Conservation (phyloP, 2,888 invertebrate genomes). For the Ophioninae sp. region DNA sequence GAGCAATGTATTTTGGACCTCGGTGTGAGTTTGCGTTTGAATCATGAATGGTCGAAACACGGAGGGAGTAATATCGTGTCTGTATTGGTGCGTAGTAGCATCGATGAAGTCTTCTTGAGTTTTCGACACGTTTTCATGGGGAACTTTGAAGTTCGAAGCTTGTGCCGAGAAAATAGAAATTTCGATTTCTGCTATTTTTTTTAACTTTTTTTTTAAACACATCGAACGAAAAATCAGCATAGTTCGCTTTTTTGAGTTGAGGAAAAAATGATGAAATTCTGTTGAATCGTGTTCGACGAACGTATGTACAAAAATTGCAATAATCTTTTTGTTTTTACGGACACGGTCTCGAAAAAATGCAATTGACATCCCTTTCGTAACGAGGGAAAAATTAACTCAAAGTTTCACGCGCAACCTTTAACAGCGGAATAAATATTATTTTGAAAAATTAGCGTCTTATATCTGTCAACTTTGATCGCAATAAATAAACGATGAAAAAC, state of each 20-base stretch:
- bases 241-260: background rate
- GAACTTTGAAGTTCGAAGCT: slow-evolving; percentile 36
- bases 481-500: slow-evolving; percentile 14
- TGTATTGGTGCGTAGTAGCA: slow-evolving; percentile 15
- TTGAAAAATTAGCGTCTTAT: background rate
- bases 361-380: slow-evolving; percentile 26
- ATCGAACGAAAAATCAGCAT: background rate
- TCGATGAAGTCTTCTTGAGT: slow-evolving; percentile 12
- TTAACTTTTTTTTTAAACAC: background rate
- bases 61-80: slow-evolving; percentile 32
- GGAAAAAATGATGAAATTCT: background rate
- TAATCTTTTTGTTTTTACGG: slow-evolving; percentile 41
- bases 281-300: slow-evolving; percentile 38
- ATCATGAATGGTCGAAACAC: background rate
- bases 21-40: slow-evolving; percentile 43
- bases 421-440: slow-evolving; percentile 12
- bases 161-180: slow-evolving; percentile 36
- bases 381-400: slow-evolving; percentile 8
- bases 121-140: slow-evolving; percentile 21
- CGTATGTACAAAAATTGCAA: slow-evolving; percentile 56
- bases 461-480: background rate
- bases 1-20: slow-evolving; percentile 57
- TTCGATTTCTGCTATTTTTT: slow-evolving; percentile 2
- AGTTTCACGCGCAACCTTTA: background rate
- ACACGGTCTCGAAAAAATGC: slow-evolving; percentile 30